phyloP scores from a whole-genome alignment of 2,113 vertebrate genomes.

The Trinectes maculatus region DNA sequence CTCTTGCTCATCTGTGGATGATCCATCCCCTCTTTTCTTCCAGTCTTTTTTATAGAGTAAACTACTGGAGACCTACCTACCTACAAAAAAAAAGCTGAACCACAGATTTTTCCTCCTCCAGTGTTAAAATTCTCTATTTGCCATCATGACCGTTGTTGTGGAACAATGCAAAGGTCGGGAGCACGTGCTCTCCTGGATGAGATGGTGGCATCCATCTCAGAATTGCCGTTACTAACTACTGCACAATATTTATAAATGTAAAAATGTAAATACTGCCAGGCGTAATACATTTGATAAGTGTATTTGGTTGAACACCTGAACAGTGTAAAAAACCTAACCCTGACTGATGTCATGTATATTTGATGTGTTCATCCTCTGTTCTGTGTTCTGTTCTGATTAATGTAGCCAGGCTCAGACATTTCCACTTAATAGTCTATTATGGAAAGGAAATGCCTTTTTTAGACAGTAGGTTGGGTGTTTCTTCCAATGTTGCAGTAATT shows the following conservation, averaged over 20 bases:
- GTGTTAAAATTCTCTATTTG: conserved; percentile 6
- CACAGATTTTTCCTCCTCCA: background rate
- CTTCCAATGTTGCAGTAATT: conserved; percentile 1
- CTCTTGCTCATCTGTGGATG: conserved; percentile 13
- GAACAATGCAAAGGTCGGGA: conserved; percentile 1
- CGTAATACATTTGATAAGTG: conserved; percentile 18
- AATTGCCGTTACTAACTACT: conserved; percentile 45
- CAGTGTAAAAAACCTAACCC: conserved; percentile 36
- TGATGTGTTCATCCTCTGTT: conserved; percentile 28
- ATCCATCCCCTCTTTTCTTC: background rate
- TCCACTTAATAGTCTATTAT: background rate
- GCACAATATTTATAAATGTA: conserved; percentile 67
- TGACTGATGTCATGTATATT: conserved; percentile 28
- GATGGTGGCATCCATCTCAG: conserved; percentile 44
- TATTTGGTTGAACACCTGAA: conserved; percentile 38
- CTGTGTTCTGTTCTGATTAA: conserved; percentile 15
- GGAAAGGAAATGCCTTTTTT: background rate
- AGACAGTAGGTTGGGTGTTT: no score
- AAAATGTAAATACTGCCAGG: conserved; percentile 61
- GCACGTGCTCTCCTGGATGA: conserved; percentile 1
- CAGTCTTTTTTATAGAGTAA: conserved; percentile 10
- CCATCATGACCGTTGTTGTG: conserved; percentile 34
- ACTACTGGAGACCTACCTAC: background rate
- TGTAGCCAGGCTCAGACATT: conserved; percentile 11
- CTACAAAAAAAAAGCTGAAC: background rate